phyloP scores from a whole-genome alignment of 2,888 invertebrate species.

The Dasypogon diadema region DNA sequence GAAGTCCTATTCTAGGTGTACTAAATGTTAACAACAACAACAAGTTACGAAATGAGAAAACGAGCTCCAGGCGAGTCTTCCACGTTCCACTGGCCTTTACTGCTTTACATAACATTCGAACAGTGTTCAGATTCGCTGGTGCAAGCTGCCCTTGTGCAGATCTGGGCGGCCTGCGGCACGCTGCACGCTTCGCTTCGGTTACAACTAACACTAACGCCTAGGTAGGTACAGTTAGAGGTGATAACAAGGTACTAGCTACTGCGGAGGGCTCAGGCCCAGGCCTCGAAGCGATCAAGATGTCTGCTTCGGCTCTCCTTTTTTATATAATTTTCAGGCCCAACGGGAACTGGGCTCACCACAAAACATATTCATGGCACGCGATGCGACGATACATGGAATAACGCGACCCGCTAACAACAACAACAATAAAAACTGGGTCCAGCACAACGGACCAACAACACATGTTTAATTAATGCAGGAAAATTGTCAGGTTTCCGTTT shows the following conservation, averaged over 20 bases:
- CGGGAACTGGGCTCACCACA: not conserved
- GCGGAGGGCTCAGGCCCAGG: too few relatives aligned
- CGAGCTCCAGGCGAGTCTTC: constrained; percentile 3
- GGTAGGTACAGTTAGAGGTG: not conserved
- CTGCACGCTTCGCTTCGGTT: not conserved
- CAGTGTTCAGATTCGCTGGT: constrained; percentile 24
- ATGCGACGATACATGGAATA: not conserved
- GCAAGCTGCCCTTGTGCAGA: not conserved
- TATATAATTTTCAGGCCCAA: not conserved
- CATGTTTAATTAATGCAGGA: constrained; percentile 7
- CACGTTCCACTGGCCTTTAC: not conserved
- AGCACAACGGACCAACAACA: not conserved
- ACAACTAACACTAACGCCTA: not conserved
- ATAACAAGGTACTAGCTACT: constrained; percentile 4
- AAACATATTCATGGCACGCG: not conserved
- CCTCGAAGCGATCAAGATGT: too few relatives aligned
- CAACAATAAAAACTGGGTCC: not conserved
- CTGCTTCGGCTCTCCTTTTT: not conserved
- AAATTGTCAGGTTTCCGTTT: not conserved
- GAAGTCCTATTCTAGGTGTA: constrained; percentile 1
- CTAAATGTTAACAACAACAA: constrained; percentile 37
- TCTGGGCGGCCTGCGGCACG: not conserved
- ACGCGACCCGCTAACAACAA: not conserved
- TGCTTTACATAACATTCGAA: constrained; percentile 25
- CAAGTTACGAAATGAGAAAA: constrained; percentile 37